These are phyloP conservation scores for Danaus chrysippus DNA, from an alignment of 2,888 invertebrate genomes.

Conservation along the genomic window DNA sequence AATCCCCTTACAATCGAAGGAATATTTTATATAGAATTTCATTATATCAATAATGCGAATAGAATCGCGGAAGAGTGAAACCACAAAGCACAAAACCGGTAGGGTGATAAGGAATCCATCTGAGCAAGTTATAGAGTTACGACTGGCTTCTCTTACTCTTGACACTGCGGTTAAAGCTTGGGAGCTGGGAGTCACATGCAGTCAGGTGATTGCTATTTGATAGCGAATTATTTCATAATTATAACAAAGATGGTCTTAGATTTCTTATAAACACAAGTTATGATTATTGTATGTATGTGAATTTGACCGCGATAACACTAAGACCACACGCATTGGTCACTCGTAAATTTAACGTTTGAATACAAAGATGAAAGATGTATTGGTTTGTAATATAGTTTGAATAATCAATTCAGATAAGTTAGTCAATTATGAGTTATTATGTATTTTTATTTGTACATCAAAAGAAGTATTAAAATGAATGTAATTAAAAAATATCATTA, in stretches of 20 bases:
- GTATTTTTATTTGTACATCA: not conserved
- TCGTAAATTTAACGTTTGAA: constrained; percentile 13
- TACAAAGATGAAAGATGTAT: constrained; percentile 7
- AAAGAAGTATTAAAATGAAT: too few relatives aligned
- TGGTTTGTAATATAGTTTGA: constrained; percentile 6
- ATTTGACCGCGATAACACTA: not conserved
- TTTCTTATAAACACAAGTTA: too few relatives aligned
- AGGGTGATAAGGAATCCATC: constrained; percentile 25
- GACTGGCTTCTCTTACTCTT: constrained; percentile 13
- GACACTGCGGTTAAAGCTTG: not conserved
- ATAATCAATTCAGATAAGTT: not conserved
- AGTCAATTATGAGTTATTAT: not conserved
- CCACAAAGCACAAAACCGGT: constrained; percentile 20
- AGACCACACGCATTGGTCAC: constrained; percentile 13
- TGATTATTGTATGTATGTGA: too few relatives aligned
- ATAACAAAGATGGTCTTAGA: too few relatives aligned
- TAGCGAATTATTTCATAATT: too few relatives aligned
- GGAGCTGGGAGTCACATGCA: not conserved
- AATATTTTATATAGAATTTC: not conserved
- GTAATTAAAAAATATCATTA: too few relatives aligned
- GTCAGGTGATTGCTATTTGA: not conserved
- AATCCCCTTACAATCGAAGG: not conserved
- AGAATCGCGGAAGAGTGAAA: not conserved
- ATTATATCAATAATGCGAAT: constrained; percentile 2
- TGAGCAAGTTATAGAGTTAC: constrained; percentile 21